Evolutionary conservation across 2,113 vertebrate genomes (phyloP), one percentile per base, ranked within the genome.

Genomic region (Eidolon helvum): DNA sequence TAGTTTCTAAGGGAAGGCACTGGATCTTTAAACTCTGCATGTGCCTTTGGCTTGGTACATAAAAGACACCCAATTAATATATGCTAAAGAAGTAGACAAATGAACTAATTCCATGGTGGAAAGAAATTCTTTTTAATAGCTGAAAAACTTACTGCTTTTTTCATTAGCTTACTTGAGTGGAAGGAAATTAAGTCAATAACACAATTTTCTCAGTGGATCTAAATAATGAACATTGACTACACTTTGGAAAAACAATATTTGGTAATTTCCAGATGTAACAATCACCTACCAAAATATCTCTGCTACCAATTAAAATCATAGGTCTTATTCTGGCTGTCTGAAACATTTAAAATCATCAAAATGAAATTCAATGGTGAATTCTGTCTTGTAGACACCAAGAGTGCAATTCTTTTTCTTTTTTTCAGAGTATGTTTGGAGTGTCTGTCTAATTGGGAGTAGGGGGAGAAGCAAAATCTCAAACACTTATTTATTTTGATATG

Each of bases 291-390:
- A 84, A 63, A 82, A 87, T 26, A 69, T 66, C 26, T 88, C 38
- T 83, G 48, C 9, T 87, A 11, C 24, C 28, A 43, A 38, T 71
- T 59, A 88, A 96, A 91, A 91, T 50, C 26, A 68, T n/a, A 59
- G 77, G 69, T 63, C 15, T 63, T 66, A 89, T 71, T 19, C 19
- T 78, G 35, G 38, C 28, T 48, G 50, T 69, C 57, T 7, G 28
- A 74, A 96, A 87, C 48, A 80, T 82, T 72, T 80, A 79, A 91
- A 80, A 93, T 85, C 28, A 85, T 53, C 28, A 48, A 90, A 75
- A 84, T 78, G 90, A 87, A 91, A 38, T 63, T 85, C 45, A 79
- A 14, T 35, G 38, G 71, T 78, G 61, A 89, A 69, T 90, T 89
- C 50, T 85, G 61, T 43, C 45, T 79, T 91, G 30, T 35, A 45